Evolutionary conservation across 2,888 invertebrate genomes (phyloP), one percentile per base, ranked within the genome.

Genomic region (Cryptosula pallasiana): DNA sequence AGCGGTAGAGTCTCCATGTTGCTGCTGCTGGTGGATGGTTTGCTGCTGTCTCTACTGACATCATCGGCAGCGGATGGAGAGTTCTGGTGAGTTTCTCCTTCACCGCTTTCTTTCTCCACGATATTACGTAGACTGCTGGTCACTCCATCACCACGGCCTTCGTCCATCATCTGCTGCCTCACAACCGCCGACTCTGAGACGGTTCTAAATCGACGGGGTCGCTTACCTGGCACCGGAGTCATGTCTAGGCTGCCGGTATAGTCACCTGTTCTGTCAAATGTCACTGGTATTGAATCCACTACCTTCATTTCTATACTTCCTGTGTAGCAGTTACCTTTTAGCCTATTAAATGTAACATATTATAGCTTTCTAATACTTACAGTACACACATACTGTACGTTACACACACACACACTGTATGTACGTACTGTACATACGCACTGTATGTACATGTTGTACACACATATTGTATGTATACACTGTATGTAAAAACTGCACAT

Each of bases 231-330:
- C 25, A 32, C 63, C 34, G 63, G 32, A 2, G 25, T n/a, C 2
- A 63, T 27, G 9, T 63, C 63, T 16, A 63, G 27, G 63, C 27
- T 63, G 2, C 63, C 63, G 27, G 20, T 63, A 27, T 63, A 63
- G n/a, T 20, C 25, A 32, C 13, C 32, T 29, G 25, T 20, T n/a
- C 13, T 27, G 63, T 63, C 63, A 9, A 63, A 9, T 16, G 63
- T 32, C 29, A 63, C 63, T 27, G 63, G 63, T 16, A 63, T 63
- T 29, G 63, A 63, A 32, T 63, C 63, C 2, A 63, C 34, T 16
- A 63, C 63, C 32, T 63, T 63, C 63, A 63, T 63, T 32, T 63
- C 63, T 3, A 63, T 63, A 32, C 63, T 63, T 25, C 63, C 63
- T 63, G 63, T 63, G 63, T 63, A 63, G 34, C 27, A 16, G n/a